Conservation (phyloP, 2,113 vertebrate genomes). For the Hypocryptadius cinnamomeus region DNA sequence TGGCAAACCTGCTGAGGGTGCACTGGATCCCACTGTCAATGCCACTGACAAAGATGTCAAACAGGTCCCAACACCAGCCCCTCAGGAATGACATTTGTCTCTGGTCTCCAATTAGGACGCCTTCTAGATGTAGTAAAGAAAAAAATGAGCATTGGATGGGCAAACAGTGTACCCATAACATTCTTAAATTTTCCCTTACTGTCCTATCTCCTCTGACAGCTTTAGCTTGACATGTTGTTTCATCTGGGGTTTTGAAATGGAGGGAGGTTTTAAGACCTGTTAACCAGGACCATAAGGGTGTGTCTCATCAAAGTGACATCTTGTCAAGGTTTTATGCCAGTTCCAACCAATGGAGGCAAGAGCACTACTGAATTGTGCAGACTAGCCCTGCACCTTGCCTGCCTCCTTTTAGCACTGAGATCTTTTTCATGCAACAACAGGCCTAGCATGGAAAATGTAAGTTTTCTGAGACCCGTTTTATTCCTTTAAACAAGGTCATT, state of each 20-base stretch:
- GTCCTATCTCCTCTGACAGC: not conserved
- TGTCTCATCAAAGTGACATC: not conserved
- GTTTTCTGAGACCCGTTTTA: not conserved
- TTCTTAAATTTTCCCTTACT: not conserved
- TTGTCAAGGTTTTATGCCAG: not conserved
- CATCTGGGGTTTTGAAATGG: not conserved
- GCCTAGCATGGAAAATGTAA: not conserved
- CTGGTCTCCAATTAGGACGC: not conserved
- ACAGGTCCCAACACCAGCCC: not conserved
- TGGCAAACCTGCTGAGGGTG: not conserved
- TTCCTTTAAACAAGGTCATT: not conserved
- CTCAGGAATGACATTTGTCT: not conserved
- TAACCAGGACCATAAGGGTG: not conserved
- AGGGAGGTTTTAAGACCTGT: not conserved
- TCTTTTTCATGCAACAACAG: not conserved
- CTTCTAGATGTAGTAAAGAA: not conserved
- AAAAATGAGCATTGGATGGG: not conserved
- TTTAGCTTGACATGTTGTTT: not conserved
- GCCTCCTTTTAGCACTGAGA: not conserved
- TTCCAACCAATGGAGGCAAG: not conserved
- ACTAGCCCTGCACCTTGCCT: not conserved
- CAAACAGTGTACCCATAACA: not conserved
- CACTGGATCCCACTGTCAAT: not conserved
- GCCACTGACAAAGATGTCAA: not conserved
- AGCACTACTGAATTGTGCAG: fast-evolving